These are phyloP conservation scores for Sogatella furcifera DNA, from an alignment of 1,140 invertebrate species.

Conservation along the genomic window DNA sequence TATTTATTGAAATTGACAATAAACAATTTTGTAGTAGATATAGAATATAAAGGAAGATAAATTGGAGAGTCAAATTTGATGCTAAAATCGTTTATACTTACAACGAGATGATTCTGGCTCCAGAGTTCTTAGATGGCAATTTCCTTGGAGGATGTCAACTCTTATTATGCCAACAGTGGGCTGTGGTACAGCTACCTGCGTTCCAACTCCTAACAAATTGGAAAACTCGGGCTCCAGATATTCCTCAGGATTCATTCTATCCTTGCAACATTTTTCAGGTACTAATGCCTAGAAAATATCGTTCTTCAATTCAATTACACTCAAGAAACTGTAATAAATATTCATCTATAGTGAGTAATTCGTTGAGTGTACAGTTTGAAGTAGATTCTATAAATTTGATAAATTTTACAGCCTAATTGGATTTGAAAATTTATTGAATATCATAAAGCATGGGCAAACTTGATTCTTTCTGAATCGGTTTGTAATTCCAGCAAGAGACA, in stretches of 20 bases:
- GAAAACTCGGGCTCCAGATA: conserved; percentile 14
- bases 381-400: too few species aligned
- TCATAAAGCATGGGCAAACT: too few species aligned
- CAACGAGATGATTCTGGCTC: conserved; percentile 13
- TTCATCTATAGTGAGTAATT: too few species aligned
- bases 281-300: conserved; percentile 11
- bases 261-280: conserved; percentile 13
- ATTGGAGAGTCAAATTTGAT: neutral
- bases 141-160: conserved; percentile 16
- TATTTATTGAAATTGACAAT: too few species aligned
- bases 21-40: too few species aligned
- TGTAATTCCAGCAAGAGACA: too few species aligned
- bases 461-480: too few species aligned
- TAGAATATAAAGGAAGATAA: neutral
- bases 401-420: too few species aligned
- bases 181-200: conserved; percentile 16
- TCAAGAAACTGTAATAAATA: too few species aligned
- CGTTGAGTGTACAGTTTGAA: too few species aligned
- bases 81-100: conserved; percentile 5
- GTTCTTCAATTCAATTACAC: too few species aligned
- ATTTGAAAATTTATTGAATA: too few species aligned
- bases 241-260: conserved; percentile 14
- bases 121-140: neutral
- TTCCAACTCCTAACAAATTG: conserved; percentile 17
- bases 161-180: conserved; percentile 14